These are phyloP conservation scores for Cebidichthys violaceus DNA, from an alignment of 2,113 vertebrate genomes.

Conservation along the genomic window DNA sequence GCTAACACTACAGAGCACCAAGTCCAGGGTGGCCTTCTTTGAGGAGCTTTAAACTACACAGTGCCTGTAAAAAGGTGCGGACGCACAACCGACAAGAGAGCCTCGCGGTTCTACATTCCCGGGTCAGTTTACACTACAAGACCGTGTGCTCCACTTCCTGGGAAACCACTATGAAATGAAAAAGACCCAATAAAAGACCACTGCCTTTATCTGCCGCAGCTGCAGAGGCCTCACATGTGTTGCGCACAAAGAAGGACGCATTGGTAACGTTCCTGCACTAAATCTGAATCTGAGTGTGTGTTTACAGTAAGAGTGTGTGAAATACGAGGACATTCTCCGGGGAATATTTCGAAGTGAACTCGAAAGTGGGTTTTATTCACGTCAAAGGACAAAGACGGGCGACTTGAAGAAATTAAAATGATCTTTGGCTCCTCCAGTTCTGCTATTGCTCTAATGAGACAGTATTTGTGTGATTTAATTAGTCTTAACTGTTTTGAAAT, in stretches of 20 bases:
- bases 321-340: conserved; percentile 10
- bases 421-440: background rate
- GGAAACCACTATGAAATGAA: conserved; percentile 15
- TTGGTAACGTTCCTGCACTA: conserved; percentile 15
- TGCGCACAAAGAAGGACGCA: background rate
- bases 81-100: conserved; percentile 17
- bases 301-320: conserved; percentile 51
- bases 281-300: background rate
- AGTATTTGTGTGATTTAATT: conserved; percentile 12
- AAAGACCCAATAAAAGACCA: conserved; percentile 15
- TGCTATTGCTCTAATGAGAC: conserved; percentile 10
- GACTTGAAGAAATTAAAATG: background rate
- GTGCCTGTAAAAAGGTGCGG: background rate
- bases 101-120: conserved; percentile 52
- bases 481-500: conserved; percentile 17
- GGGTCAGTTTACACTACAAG: conserved; percentile 12
- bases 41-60: conserved; percentile 90
- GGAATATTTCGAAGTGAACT: conserved; percentile 40
- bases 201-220: conserved; percentile 20
- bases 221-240: background rate
- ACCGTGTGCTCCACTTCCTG: background rate
- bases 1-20: conserved; percentile 96
- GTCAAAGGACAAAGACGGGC: conserved; percentile 20
- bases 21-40: conserved; percentile 95
- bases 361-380: conserved; percentile 18